Evolutionary conservation across 2,113 vertebrate species (phyloP).

Genomic region (Halichoeres trimaculatus): DNA sequence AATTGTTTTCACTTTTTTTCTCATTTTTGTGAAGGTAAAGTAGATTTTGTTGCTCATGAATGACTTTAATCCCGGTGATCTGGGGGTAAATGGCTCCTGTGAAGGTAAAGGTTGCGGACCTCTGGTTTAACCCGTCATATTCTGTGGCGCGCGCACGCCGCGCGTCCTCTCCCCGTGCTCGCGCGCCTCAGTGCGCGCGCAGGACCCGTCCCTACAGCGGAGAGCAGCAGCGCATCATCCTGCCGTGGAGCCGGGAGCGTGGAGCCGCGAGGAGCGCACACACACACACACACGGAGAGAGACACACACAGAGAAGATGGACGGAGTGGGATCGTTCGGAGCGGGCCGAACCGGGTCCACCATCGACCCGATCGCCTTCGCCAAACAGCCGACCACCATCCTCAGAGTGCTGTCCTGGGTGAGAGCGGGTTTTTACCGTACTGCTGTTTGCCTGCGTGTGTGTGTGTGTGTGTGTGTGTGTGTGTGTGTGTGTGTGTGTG

Average conservation of each 20-base stretch:
- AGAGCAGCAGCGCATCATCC: slow-evolving; percentile 66
- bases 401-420: slow-evolving; percentile 91
- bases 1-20: too few relatives aligned
- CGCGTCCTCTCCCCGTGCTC: slow-evolving; percentile 14
- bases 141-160: slow-evolving; percentile 28
- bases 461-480: slow-evolving; percentile 2
- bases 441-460: slow-evolving; percentile 6
- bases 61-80: too few relatives aligned
- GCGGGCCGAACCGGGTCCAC: slow-evolving; percentile 90
- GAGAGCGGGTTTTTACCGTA: slow-evolving; percentile 70
- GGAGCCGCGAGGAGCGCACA: slow-evolving; percentile 63
- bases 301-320: slow-evolving; percentile 83
- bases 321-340: slow-evolving; percentile 93
- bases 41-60: too few relatives aligned
- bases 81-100: too few relatives aligned
- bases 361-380: slow-evolving; percentile 89
- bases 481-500: too few relatives aligned
- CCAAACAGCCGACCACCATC: slow-evolving; percentile 92
- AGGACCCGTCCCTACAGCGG: slow-evolving; percentile 65
- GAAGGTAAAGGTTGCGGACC: too few relatives aligned
- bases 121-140: background rate
- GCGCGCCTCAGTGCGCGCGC: slow-evolving; percentile 63
- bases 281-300: slow-evolving; percentile 4
- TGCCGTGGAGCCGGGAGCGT: slow-evolving; percentile 72
- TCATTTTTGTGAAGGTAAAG: too few relatives aligned